Evolutionary conservation across 1,140 invertebrate species (phyloP), one percentile per base, ranked within the genome.

Genomic region (Halyomorpha halys): DNA sequence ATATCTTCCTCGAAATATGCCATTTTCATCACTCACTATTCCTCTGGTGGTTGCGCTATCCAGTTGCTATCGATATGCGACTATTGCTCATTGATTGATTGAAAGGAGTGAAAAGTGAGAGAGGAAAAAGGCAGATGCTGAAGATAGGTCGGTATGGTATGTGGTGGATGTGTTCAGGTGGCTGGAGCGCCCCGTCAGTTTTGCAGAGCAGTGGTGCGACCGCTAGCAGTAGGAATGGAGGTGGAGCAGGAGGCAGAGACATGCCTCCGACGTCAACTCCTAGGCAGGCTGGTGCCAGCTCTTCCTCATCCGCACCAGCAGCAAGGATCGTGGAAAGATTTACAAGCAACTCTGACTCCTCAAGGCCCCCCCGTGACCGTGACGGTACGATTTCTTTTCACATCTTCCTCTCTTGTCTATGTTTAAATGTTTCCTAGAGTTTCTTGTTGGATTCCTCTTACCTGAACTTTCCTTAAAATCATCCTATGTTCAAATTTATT

Each of bases 291-390:
- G 53, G 53, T 19, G 21, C 47, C n/a, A 49, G 47, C 23, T 56
- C 53, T 25, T 56, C 53, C 15, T 56, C 53, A 23, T 23, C 53
- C 18, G 53, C 18, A 25, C 53, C 53, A 23, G 6, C 53, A 1
- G 15, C 74, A n/a, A 68, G 77, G 65, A 76, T 79, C 60, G 76
- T 79, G 65, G 76, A 76, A 9, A 78, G 78, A 68, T 71, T 75
- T 9, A 69, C 64, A 23, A 66, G 34, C 44, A 18, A 53, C 18
- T 44, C 73, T 30, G 71, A 72, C 63, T 66, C 69, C 16, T 63
- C 68, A 21, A 61, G 70, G 21, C 65, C 69, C 54, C 54, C 68
- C 14, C 62, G 70, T 19, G 70, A 70, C n/a, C 65, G 71, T 70
- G 65, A 71, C 66, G 69, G 69, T 72, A 65, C 51, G 66, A 63